Evolutionary conservation across 2,797 vertebrate genomes (phyloP).

Genomic region (Amphiprion clarkii): DNA sequence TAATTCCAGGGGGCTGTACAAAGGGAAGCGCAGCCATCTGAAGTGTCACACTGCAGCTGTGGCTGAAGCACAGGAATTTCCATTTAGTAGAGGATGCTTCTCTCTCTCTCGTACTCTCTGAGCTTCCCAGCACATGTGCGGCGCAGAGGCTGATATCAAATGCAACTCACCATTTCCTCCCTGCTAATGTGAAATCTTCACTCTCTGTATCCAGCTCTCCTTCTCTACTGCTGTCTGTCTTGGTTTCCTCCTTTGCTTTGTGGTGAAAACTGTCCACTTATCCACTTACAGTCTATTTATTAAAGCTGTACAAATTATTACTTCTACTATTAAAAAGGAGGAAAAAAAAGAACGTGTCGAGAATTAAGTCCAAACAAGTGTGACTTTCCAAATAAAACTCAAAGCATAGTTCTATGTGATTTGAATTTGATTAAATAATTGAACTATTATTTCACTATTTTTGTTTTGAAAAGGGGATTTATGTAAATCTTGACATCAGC

Average conservation of each 20-base stretch:
- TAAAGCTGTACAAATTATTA: background rate
- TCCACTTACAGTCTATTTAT: background rate
- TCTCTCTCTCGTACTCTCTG: slow-evolving; percentile 38
- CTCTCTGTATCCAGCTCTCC: slow-evolving; percentile 12
- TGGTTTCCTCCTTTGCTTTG: slow-evolving; percentile 4
- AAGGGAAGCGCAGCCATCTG: slow-evolving; percentile 92
- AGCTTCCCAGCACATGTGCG: slow-evolving; percentile 88
- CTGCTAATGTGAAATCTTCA: slow-evolving; percentile 58
- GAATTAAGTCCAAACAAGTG: no score
- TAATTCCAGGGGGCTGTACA: slow-evolving; percentile 92
- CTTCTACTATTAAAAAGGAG: background rate
- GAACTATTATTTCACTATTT: background rate
- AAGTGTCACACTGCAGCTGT: slow-evolving; percentile 93
- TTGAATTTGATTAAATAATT: background rate
- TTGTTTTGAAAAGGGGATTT: background rate
- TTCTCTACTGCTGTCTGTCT: slow-evolving; percentile 1
- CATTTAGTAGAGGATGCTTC: slow-evolving; percentile 86
- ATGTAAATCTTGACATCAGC: background rate
- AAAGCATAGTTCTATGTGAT: background rate
- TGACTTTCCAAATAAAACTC: background rate
- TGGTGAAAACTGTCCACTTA: slow-evolving; percentile 14
- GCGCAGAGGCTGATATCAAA: slow-evolving; percentile 94
- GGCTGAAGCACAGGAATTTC: slow-evolving; percentile 87
- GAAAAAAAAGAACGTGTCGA: background rate
- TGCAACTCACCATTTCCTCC: slow-evolving; percentile 82